Evolutionary conservation across 1,140 invertebrate genomes (phyloP).

Genomic region (Dinoponera quadriceps): DNA sequence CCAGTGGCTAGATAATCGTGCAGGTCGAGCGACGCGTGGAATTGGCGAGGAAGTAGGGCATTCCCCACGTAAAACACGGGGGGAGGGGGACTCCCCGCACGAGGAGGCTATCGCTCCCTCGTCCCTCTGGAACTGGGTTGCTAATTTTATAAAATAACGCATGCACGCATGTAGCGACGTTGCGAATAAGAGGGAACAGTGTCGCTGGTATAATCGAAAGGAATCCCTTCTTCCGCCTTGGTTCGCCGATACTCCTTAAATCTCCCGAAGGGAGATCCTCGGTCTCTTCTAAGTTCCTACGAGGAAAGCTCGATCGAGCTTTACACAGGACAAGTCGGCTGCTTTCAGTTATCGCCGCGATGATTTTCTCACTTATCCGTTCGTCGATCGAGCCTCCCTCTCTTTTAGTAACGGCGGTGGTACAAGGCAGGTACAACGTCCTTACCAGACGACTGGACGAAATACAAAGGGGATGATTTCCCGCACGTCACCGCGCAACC

Average conservation of each 20-base stretch:
- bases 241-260: not conserved
- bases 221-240: not conserved
- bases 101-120: not conserved
- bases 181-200: not conserved
- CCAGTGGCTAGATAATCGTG: constrained; percentile 45
- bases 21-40: constrained; percentile 45
- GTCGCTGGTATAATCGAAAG: too few relatives aligned
- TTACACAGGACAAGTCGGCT: constrained; percentile 6
- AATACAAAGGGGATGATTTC: constrained; percentile 35
- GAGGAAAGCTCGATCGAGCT: not conserved
- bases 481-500: not conserved
- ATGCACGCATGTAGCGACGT: too few relatives aligned
- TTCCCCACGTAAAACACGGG: not conserved
- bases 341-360: not conserved
- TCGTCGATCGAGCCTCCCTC: not conserved
- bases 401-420: not conserved
- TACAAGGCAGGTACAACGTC: not conserved
- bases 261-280: not conserved
- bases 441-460: not conserved
- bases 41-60: constrained; percentile 28
- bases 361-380: not conserved
- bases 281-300: not conserved
- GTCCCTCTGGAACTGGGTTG: not conserved
- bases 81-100: not conserved
- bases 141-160: constrained; percentile 43